These are phyloP conservation scores for Cheirogaleus major DNA, from an alignment of 2,797 vertebrate species.

Conservation along the genomic window DNA sequence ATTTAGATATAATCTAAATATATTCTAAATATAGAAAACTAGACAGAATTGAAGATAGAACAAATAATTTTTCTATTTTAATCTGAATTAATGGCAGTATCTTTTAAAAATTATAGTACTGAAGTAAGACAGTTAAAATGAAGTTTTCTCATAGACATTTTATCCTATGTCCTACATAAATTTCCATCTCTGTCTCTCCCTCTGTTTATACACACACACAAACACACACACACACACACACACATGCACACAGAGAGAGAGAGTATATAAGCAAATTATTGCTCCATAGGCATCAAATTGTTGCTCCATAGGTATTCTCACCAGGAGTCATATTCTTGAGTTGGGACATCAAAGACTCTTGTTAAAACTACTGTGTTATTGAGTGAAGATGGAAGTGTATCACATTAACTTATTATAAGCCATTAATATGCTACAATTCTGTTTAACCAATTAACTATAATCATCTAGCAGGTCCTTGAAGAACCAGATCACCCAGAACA, in stretches of 20 bases:
- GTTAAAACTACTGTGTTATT: neutral
- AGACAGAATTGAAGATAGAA: neutral
- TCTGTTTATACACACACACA: neutral
- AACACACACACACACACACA: neutral
- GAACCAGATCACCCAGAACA: constrained; percentile 31
- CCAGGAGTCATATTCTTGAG: neutral
- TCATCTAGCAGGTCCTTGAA: constrained; percentile 10
- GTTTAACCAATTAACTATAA: constrained; percentile 50
- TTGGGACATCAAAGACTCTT: neutral
- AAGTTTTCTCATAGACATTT: neutral
- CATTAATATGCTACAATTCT: constrained; percentile 7
- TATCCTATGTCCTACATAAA: neutral
- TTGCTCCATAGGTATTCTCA: neutral
- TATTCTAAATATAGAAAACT: neutral
- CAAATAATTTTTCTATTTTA: neutral
- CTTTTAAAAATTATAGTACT: neutral
- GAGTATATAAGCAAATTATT: neutral
- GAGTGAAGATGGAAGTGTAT: neutral
- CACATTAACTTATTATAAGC: constrained; percentile 45
- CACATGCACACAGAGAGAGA: neutral
- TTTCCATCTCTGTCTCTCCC: neutral
- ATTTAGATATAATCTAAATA: too few relatives aligned
- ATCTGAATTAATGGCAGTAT: neutral
- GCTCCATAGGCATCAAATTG: neutral
- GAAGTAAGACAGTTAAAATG: neutral